Conservation (phyloP, 1,140 invertebrate species). For the Drosophila dunni region DNA sequence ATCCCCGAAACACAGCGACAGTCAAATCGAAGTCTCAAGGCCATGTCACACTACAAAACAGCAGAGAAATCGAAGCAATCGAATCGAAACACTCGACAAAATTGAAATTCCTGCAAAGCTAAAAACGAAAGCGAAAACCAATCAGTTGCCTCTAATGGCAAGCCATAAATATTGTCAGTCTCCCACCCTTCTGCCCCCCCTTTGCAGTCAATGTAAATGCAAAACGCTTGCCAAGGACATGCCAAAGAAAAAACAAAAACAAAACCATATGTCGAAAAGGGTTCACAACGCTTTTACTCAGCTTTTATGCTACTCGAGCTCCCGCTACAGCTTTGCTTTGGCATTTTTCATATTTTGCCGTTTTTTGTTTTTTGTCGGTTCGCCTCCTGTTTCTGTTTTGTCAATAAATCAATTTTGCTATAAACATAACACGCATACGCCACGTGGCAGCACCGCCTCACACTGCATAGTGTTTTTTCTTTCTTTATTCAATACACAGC, state of each 20-base stretch:
- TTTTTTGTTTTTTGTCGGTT: constrained; percentile 14
- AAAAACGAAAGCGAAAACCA: constrained; percentile 78
- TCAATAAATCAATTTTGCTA: constrained; percentile 82
- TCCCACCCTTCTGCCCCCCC: not conserved
- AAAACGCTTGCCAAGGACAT: constrained; percentile 44
- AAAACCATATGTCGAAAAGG: constrained; percentile 45
- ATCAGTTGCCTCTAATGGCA: constrained; percentile 79
- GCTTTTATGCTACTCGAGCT: not conserved
- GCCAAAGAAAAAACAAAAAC: constrained; percentile 23
- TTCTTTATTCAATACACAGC: constrained; percentile 37
- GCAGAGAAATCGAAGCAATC: constrained; percentile 21
- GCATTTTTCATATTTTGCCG: constrained; percentile 36
- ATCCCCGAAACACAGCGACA: not conserved
- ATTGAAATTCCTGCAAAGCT: constrained; percentile 59
- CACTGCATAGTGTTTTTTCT: constrained; percentile 61
- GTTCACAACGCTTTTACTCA: constrained; percentile 26
- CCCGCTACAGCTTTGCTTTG: constrained; percentile 25
- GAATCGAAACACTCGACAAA: constrained; percentile 59
- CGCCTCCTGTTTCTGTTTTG: constrained; percentile 62
- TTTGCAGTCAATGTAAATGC: constrained; percentile 27
- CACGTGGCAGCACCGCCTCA: constrained; percentile 40
- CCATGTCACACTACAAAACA: constrained; percentile 43
- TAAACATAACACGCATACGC: constrained; percentile 82
- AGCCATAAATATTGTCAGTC: constrained; percentile 76
- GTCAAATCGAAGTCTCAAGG: constrained; percentile 39